These are phyloP conservation scores for Cavia aperea DNA, from an alignment of 2,113 vertebrate genomes.

Conservation along the genomic window DNA sequence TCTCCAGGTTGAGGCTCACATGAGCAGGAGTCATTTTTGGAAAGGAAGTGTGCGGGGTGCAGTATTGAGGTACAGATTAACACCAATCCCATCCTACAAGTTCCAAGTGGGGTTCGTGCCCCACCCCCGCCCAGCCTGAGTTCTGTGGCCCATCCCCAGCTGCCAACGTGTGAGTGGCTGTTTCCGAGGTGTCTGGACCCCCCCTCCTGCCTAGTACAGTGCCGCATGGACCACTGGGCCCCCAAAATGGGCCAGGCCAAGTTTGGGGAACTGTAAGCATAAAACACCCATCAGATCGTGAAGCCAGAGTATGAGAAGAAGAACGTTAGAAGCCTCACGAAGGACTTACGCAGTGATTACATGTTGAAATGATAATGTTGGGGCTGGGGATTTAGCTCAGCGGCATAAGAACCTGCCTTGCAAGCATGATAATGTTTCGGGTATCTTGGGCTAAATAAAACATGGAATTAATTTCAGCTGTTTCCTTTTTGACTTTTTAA, in stretches of 20 bases:
- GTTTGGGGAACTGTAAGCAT: not conserved
- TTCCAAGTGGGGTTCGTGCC: too few species aligned
- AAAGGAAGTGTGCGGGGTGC: not conserved
- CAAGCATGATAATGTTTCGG: not conserved
- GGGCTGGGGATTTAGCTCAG: too few species aligned
- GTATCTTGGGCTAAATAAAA: not conserved
- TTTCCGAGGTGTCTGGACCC: too few species aligned
- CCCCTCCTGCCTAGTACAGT: accelerated
- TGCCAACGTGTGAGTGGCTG: not conserved
- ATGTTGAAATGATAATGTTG: not conserved
- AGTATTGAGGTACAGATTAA: accelerated
- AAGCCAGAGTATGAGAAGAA: too few species aligned
- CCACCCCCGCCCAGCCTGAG: not conserved
- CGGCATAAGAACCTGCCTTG: too few species aligned
- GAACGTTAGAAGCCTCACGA: not conserved
- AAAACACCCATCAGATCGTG: not conserved
- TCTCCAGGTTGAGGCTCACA: accelerated
- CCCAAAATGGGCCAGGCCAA: accelerated
- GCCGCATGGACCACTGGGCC: accelerated
- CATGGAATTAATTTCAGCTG: not conserved
- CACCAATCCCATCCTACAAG: not conserved
- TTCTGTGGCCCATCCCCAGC: not conserved
- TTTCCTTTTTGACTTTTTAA: not conserved
- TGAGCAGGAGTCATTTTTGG: not conserved
- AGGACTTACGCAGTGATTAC: not conserved